A percentile compares a stretch with the other conserved stretches of the same genome.
Conservation (phyloP, 2,113 vertebrate species). For the Noturus placidus region DNA sequence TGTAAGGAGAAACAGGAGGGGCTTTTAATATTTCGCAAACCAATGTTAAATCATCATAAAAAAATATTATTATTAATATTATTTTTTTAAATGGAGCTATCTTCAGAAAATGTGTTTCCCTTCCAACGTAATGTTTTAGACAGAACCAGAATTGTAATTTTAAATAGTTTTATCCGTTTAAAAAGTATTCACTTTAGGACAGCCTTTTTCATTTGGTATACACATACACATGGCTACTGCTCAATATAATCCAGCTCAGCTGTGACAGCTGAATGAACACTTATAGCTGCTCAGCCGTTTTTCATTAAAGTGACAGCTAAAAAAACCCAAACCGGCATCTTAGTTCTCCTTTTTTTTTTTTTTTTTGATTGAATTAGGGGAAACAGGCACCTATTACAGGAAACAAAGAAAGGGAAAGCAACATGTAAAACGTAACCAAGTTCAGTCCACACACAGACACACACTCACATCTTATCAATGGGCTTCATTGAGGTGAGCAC, state of each 20-base stretch:
- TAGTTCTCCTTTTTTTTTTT: constrained; percentile 7
- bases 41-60: not conserved
- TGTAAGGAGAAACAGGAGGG: not conserved
- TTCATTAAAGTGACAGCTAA: not conserved
- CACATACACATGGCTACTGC: not conserved
- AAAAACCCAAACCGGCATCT: not conserved
- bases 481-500: constrained; percentile 17
- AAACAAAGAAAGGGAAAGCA: constrained; percentile 23
- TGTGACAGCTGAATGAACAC: constrained; percentile 12
- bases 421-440: constrained; percentile 6
- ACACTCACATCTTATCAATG: constrained; percentile 17
- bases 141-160: not conserved
- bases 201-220: not conserved
- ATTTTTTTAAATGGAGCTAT: not conserved
- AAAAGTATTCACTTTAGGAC: not conserved
- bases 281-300: constrained; percentile 13
- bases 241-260: not conserved
- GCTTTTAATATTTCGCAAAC: not conserved
- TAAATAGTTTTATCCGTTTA: not conserved
- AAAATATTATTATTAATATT: too few relatives aligned
- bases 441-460: not conserved
- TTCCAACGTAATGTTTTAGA: not conserved
- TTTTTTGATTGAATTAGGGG: constrained; percentile 10
- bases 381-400: not conserved
- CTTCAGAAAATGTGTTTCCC: not conserved